Base-by-base conservation (phyloP, 2,113 vertebrate species). In the Zosterops lateralis region DNA sequence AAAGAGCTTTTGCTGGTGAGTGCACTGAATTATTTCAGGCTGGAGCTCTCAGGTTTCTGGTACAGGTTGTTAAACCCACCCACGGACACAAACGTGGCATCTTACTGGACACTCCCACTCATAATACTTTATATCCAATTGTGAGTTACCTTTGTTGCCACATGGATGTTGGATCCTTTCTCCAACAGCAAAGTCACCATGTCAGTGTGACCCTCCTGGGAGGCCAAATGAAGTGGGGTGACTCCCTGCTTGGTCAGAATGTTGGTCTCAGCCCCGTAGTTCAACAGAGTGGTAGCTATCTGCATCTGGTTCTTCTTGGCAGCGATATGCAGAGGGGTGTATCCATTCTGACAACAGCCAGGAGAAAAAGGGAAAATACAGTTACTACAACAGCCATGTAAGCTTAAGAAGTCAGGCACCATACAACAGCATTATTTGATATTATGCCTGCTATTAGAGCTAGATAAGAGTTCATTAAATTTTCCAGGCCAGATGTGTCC, bases 291-390 rank as follows among this genome's bases (percentile, higher is more conserved):
- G 34, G 97, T 98, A 38, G 99, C 99, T 19, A 99, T 99, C 70
- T 99, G 99, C 98, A 99, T 99, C 97, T 99, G 99, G 90, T 99
- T 99, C 97, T 99, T 99, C 98, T 99, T 99, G 61, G 99, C 99
- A 48, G 98, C 99, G 13, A 99, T 89, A 97, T 99, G 70, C 95
- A 99, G 97, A 38, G 99, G 99, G 1, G 99, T 99, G 85, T 99
- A 99, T 50, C 99, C 99, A 54, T 99, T 99, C 99, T 99, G 97
- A 40, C 84, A 87, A 15, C 67, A 81, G 47, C 3, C 79, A 76
- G 74, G 62, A 58, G 83, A 87, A 36, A 87, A 89, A 84, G 18
- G 1, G 6, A 88, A 42, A 92, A 74, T 11, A 1, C 92, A 76
- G 29, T 95, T 70, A 95, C 32, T n/a, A 21, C 12, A 48, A n/a